Evolutionary conservation across 2,888 invertebrate species (phyloP), one percentile per base, ranked within the genome.

Genomic region (Eudiplozoon nipponicum): DNA sequence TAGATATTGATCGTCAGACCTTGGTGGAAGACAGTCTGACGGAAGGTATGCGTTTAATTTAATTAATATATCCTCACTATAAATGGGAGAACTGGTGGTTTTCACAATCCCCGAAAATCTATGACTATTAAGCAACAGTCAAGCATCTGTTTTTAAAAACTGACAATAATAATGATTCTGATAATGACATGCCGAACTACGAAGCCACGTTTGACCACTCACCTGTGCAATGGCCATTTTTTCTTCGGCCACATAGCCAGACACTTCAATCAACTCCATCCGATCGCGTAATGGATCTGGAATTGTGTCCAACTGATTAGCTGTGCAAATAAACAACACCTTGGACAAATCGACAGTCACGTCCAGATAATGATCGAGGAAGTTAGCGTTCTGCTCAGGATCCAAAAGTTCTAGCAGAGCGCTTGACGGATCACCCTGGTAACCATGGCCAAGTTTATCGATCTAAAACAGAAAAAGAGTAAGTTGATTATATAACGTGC

Each of bases 181-280:
- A 7, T 5, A 20, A 20, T 7, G 20, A 11, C 11, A n/a, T 33
- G 7, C 15, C 9, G 1, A 21, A n/a, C 9, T 26, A 39, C 21
- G 15, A 23, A 29, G 5, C 20, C 28, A 31, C n/a, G n/a, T n/a
- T n/a, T n/a, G n/a, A n/a, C n/a, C n/a, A n/a, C n/a, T 44, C 35
- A 61, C 61, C 49, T 77, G 70, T 1, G 94, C 84, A 49, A 98
- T 98, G 2, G 77, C 77, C 21, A 90, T 57, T 59, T 98, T 94
- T 56, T 94, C 94, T 56, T 98, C 84, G 0, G 86, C 81, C 1
- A 94, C 80, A 62, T 98, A 98, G 11, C 90, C 77, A 0, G 86
- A 86, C 3, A 98, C 84, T 53, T 90, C 80, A 46, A 98, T 94
- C 65, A 98, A 72, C 60, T 98, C 94, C 94, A 98, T 98, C 46